A percentile compares a stretch with the other conserved stretches of the same genome.
Conservation (phyloP, 2,113 vertebrate species). For the Clarias batrachus region DNA sequence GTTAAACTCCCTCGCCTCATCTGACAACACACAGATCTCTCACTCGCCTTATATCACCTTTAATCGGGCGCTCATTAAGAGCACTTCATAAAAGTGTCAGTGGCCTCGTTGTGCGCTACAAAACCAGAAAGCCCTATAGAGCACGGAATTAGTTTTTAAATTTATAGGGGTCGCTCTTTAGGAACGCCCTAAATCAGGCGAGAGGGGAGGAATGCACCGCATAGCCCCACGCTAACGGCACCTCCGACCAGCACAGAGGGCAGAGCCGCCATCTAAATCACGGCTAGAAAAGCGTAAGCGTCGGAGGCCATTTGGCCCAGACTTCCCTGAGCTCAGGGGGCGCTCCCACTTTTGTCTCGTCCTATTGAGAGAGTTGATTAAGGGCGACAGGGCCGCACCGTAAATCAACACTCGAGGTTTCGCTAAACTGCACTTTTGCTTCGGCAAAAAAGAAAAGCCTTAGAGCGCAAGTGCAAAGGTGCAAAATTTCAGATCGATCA, state of each 20-base stretch:
- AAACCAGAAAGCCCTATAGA: slow-evolving; percentile 89
- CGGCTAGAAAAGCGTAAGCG: slow-evolving; percentile 86
- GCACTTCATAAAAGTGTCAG: slow-evolving; percentile 98
- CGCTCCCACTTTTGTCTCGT: slow-evolving; percentile 85
- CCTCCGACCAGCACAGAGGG: slow-evolving; percentile 78
- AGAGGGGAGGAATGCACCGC: slow-evolving; percentile 80
- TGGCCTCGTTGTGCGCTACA: slow-evolving; percentile 82
- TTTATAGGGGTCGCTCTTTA: slow-evolving; percentile 88
- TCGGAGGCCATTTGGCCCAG: slow-evolving; percentile 87
- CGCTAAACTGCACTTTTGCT: slow-evolving; percentile 76
- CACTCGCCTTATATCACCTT: slow-evolving; percentile 68
- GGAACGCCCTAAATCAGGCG: slow-evolving; percentile 88
- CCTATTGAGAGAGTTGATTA: slow-evolving; percentile 95
- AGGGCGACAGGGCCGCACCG: slow-evolving; percentile 78
- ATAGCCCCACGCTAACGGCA: slow-evolving; percentile 83
- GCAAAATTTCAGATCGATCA: slow-evolving; percentile 72
- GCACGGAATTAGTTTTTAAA: slow-evolving; percentile 88
- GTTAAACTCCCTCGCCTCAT: slow-evolving; percentile 64
- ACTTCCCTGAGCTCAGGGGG: slow-evolving; percentile 81
- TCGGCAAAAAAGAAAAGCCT: slow-evolving; percentile 60
- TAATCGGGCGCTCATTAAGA: slow-evolving; percentile 97
- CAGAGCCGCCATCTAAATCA: slow-evolving; percentile 94
- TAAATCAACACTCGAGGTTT: slow-evolving; percentile 93
- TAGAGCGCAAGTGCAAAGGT: slow-evolving; percentile 70
- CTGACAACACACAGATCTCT: slow-evolving; percentile 55